Conservation (phyloP, 2,888 invertebrate species). For the Epinotia ramella region DNA sequence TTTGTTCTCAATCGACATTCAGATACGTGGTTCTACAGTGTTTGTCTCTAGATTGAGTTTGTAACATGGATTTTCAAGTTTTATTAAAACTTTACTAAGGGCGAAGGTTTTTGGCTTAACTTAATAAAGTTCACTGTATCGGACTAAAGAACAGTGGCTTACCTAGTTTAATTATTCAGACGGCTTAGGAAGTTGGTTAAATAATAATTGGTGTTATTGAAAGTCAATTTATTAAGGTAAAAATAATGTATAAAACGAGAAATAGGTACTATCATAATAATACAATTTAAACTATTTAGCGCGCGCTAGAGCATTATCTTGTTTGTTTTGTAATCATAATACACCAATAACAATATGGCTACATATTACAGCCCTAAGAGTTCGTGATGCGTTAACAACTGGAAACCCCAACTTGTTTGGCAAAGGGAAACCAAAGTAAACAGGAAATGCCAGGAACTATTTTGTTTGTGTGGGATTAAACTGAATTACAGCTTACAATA, state of each 20-base stretch:
- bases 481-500: neutral
- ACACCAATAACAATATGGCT: neutral
- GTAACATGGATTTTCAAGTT: constrained; percentile 37
- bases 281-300: neutral
- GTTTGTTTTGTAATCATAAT: neutral
- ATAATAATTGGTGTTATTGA: neutral
- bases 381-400: constrained; percentile 3
- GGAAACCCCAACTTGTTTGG: constrained; percentile 11
- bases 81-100: constrained; percentile 32
- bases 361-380: neutral
- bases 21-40: constrained; percentile 27
- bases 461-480: constrained; percentile 13
- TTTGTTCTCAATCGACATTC: constrained; percentile 37
- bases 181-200: neutral
- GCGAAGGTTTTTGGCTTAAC: constrained; percentile 15
- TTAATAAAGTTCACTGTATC: constrained; percentile 1
- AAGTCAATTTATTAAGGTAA: too few relatives aligned
- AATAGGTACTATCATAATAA: too few relatives aligned
- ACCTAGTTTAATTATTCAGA: neutral
- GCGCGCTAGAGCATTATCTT: neutral
- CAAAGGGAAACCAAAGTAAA: constrained; percentile 29
- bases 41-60: constrained; percentile 37
- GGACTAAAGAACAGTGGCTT: neutral
- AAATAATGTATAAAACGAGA: too few relatives aligned
- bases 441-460: constrained; percentile 25